phyloP scores from a whole-genome alignment of 2,888 invertebrate species.

The Xanthia icteritia region DNA sequence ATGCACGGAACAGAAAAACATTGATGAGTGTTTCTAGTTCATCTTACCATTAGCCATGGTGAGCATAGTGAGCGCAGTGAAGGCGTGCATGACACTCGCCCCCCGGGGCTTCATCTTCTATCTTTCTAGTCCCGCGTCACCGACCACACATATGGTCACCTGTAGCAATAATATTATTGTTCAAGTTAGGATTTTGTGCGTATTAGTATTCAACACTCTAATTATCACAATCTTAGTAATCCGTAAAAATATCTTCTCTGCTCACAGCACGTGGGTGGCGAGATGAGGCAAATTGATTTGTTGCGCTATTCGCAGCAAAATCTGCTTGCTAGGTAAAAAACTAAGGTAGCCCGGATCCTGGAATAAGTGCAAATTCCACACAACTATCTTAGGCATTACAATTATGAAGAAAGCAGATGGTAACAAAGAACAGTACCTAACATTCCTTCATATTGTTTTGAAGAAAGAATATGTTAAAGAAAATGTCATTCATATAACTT shows the following conservation, averaged over 20 bases:
- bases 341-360: too few relatives aligned
- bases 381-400: background rate
- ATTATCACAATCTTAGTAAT: background rate
- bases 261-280: background rate
- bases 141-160: slow-evolving; percentile 84
- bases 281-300: background rate
- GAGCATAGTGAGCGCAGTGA: slow-evolving; percentile 95
- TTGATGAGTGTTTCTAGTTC: background rate
- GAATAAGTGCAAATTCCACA: background rate
- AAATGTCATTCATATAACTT: background rate
- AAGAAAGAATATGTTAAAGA: background rate
- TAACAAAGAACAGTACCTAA: background rate
- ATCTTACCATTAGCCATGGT: slow-evolving; percentile 95
- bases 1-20: slow-evolving; percentile 38
- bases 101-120: slow-evolving; percentile 90
- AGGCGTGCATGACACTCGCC: slow-evolving; percentile 94
- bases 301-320: background rate
- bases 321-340: background rate
- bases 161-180: slow-evolving; percentile 47
- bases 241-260: background rate
- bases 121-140: slow-evolving; percentile 77
- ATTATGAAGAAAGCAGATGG: background rate
- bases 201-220: background rate
- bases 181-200: background rate
- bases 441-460: background rate